Conservation (phyloP, 2,888 invertebrate species). For the Drosophila mulleri region DNA sequence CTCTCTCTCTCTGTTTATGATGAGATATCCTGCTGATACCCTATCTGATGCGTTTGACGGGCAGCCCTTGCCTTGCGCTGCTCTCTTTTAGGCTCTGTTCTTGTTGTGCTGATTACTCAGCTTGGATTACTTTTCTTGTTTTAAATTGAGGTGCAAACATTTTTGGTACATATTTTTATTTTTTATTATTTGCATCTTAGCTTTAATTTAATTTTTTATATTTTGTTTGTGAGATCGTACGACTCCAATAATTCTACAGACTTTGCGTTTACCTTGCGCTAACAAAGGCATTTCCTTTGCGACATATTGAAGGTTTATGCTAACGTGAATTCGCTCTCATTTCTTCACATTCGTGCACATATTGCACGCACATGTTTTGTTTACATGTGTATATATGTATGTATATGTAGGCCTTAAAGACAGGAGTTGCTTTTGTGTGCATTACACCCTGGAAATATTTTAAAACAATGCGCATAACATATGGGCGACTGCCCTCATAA, state of each 20-base stretch:
- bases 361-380: slow-evolving; percentile 72
- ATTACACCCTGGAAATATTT: slow-evolving; percentile 20
- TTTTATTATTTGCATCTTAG: too few relatives aligned
- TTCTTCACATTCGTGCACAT: slow-evolving; percentile 59
- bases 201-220: too few relatives aligned
- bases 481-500: slow-evolving; percentile 69
- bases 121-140: neutral
- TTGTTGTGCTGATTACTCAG: neutral
- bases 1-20: slow-evolving; percentile 16
- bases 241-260: neutral
- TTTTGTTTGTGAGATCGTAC: too few relatives aligned
- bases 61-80: neutral
- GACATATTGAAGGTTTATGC: neutral
- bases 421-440: slow-evolving; percentile 4
- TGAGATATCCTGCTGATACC: slow-evolving; percentile 46
- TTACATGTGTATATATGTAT: slow-evolving; percentile 28
- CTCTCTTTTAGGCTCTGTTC: neutral
- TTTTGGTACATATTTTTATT: too few relatives aligned
- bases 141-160: neutral
- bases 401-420: neutral
- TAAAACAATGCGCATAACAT: slow-evolving; percentile 53
- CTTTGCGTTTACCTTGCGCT: neutral
- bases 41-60: slow-evolving; percentile 8
- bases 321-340: neutral
- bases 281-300: neutral